phyloP scores from a whole-genome alignment of 2,797 vertebrate genomes.

The Enteromius afrohamiltoni region DNA sequence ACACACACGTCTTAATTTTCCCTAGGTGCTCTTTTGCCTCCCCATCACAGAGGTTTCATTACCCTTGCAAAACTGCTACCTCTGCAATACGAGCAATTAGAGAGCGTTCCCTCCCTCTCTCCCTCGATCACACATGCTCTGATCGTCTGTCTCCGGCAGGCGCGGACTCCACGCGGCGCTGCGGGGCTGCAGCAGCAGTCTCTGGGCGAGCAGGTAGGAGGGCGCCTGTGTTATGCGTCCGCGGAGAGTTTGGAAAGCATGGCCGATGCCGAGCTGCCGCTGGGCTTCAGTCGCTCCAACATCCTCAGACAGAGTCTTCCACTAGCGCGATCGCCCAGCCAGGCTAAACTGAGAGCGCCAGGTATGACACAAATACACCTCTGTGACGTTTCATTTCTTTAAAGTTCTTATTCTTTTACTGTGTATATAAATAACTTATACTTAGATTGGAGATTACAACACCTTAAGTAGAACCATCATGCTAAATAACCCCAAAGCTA shows the following conservation, averaged over 20 bases:
- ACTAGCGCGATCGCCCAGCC: conserved; percentile 92
- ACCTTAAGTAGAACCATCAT: background rate
- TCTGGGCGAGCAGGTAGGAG: conserved; percentile 86
- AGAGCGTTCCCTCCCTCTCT: conserved; percentile 9
- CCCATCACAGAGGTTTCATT: conserved; percentile 39
- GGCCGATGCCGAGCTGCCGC: conserved; percentile 91
- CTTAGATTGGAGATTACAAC: background rate
- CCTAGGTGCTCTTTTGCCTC: conserved; percentile 41
- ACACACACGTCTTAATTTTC: conserved; percentile 19
- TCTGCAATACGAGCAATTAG: conserved; percentile 48
- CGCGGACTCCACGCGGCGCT: conserved; percentile 73
- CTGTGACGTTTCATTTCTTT: background rate
- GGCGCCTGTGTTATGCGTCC: conserved; percentile 90
- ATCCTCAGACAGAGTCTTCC: conserved; percentile 96
- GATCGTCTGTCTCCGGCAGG: conserved; percentile 63
- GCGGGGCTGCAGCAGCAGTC: conserved; percentile 73
- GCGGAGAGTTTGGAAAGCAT: conserved; percentile 94
- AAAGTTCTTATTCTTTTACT: background rate
- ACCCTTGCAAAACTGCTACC: conserved; percentile 50
- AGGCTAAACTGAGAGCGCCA: conserved; percentile 93
- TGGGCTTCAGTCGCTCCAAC: conserved; percentile 96
- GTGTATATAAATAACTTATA: background rate
- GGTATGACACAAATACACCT: conserved; percentile 72
- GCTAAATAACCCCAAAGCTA: background rate
- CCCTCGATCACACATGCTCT: background rate